Base-by-base conservation (phyloP, 1,140 invertebrate genomes). In the Drosophila pseudoananassae region DNA sequence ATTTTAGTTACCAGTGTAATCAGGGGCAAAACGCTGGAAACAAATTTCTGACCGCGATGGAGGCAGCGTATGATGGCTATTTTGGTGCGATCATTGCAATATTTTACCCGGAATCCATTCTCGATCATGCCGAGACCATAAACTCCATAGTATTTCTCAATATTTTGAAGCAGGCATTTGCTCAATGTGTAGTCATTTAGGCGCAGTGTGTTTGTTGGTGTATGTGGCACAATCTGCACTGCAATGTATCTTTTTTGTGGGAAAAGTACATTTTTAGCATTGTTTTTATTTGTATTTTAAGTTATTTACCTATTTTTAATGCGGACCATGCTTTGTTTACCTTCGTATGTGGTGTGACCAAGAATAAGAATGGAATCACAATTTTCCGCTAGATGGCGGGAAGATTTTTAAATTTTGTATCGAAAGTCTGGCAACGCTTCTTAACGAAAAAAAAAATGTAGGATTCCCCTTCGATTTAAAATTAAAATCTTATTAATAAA, bases 31-130 rank as follows among this genome's bases (percentile, higher is more conserved):
- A 93, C 92, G 77, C 94, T 95, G 1, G 95, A 92, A 5, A 96
- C 92, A 91, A 95, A 94, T 83, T 92, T 93, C 76, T 97, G 95
- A 7, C 96, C 95, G 1, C 95, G 95, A 92, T 96, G 96, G 70
- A 95, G 92, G 25, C 93, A 93, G 81, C 95, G 93, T 52, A 97
- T 92, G 15, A 97, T 93, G 0, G 94, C 95, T 76, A 96, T 95
- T 93, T 93, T 94, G 3, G 96, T 96, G 43, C 94, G 93, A 65
- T 94, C 92, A 92, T 97, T 96, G 76, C 95, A 96, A 92, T 96
- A 97, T 93, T 96, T 96, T 27, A 95, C 95, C 92, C 92, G 92
- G 79, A 96, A 95, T 23, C 95, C 96, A 56, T 93, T 92, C 92
- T 93, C 94, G 31, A 95, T 93, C 12, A 95, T 92, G 5, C 95